Percentiles rank a stretch among this genome's conserved stretches.
Evolutionary conservation across 2,113 vertebrate genomes (phyloP).

Genomic region (Elaphurus davidianus): DNA sequence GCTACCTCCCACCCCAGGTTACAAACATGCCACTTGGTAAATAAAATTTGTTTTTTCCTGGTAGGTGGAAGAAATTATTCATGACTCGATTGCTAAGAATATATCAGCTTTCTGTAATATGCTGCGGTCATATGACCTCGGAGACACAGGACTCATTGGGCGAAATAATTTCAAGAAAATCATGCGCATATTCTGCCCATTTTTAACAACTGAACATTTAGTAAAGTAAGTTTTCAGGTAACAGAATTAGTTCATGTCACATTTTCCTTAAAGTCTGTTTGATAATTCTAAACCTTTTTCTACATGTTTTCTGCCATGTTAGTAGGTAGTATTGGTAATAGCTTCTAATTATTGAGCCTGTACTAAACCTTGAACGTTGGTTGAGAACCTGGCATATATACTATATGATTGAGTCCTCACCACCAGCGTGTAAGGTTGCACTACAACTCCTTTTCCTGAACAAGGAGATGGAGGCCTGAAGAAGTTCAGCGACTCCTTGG

Average conservation of each 20-base stretch:
- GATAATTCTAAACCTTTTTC: background rate
- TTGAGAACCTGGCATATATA: rapidly evolving
- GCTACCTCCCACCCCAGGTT: rapidly evolving
- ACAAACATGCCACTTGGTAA: rapidly evolving
- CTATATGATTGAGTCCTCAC: background rate
- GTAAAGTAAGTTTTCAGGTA: slow-evolving; percentile 70
- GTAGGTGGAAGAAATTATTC: slow-evolving; percentile 74
- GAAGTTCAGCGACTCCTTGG: background rate
- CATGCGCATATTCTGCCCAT: slow-evolving; percentile 62
- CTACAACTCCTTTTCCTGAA: background rate
- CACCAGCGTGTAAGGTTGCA: rapidly evolving
- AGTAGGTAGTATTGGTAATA: rapidly evolving
- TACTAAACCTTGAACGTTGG: rapidly evolving
- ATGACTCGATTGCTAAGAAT: slow-evolving; percentile 65
- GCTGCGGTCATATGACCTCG: slow-evolving; percentile 68
- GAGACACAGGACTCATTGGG: slow-evolving; percentile 40
- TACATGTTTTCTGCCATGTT: rapidly evolving
- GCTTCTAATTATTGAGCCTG: background rate
- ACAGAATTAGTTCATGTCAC: background rate
- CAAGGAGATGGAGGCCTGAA: rapidly evolving
- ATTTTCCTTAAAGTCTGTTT: background rate
- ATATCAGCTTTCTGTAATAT: slow-evolving; percentile 55
- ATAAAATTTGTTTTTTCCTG: background rate
- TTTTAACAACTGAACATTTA: slow-evolving; percentile 72
- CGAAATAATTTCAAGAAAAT: slow-evolving; percentile 74